These are phyloP conservation scores for Neelides folsomi DNA, from an alignment of 2,888 invertebrate species.

Conservation along the genomic window DNA sequence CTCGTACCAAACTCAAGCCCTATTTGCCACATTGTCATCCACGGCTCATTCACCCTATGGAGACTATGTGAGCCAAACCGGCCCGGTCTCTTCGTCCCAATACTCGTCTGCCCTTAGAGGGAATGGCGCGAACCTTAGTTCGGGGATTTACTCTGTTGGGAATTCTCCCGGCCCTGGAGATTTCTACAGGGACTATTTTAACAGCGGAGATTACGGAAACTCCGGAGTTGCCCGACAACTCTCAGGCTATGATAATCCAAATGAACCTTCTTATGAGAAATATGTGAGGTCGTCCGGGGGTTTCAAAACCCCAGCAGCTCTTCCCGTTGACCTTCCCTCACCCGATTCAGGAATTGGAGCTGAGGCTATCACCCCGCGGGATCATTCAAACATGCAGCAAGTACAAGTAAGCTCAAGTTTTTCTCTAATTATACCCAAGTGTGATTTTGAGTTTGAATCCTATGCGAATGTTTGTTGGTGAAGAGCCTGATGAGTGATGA, in stretches of 20 bases:
- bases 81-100: conserved; percentile 23
- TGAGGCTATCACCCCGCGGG: conserved; percentile 79
- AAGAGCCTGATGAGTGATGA: too few species aligned
- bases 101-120: conserved; percentile 11
- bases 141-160: conserved; percentile 26
- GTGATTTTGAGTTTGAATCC: too few species aligned
- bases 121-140: conserved; percentile 5
- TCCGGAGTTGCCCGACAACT: conserved; percentile 23
- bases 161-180: conserved; percentile 25
- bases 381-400: conserved; percentile 48
- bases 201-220: conserved; percentile 39
- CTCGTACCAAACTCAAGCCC: conserved; percentile 23
- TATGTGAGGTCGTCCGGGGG: conserved; percentile 40
- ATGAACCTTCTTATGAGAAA: conserved; percentile 48
- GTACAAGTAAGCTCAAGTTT: too few species aligned
- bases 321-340: conserved; percentile 86
- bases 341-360: conserved; percentile 93
- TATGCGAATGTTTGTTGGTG: too few species aligned
- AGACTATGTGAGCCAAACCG: conserved; percentile 17
- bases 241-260: conserved; percentile 31
- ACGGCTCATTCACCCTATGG: conserved; percentile 12
- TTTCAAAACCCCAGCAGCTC: conserved; percentile 32
- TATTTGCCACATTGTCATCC: conserved; percentile 27
- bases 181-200: conserved; percentile 63
- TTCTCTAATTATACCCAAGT: too few species aligned